Evolutionary conservation across 2,888 invertebrate species (phyloP).

Genomic region (Agrochola litura): DNA sequence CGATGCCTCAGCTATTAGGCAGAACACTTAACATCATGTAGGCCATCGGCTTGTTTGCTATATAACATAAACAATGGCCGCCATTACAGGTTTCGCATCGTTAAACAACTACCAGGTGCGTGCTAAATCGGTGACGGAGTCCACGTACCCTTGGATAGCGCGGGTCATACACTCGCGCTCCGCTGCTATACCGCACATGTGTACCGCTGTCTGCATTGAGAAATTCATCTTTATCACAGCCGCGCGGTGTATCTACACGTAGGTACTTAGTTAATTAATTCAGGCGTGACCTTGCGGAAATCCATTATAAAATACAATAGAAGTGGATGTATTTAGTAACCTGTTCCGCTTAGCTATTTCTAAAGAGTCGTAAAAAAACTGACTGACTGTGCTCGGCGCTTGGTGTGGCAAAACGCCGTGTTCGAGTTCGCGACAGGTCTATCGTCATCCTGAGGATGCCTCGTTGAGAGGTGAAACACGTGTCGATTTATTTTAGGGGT

Average conservation of each 20-base stretch:
- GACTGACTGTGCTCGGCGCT: too few relatives aligned
- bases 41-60: background rate
- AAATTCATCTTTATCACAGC: constrained; percentile 80
- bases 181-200: constrained; percentile 70
- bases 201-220: constrained; percentile 78
- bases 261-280: too few relatives aligned
- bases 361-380: too few relatives aligned
- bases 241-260: constrained; percentile 78
- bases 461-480: too few relatives aligned
- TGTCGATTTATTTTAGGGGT: too few relatives aligned
- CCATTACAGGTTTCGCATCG: background rate
- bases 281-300: too few relatives aligned
- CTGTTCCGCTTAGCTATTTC: too few relatives aligned
- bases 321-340: too few relatives aligned
- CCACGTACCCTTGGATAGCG: constrained; percentile 78
- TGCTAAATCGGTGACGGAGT: constrained; percentile 61
- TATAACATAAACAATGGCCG: background rate
- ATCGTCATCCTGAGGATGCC: too few relatives aligned
- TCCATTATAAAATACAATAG: too few relatives aligned
- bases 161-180: constrained; percentile 76
- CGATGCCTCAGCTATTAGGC: background rate
- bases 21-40: background rate
- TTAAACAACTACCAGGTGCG: constrained; percentile 63
- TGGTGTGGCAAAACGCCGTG: too few relatives aligned
- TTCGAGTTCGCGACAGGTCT: too few relatives aligned